These are phyloP conservation scores for Turritopsis dohrnii DNA, from an alignment of 30 jellyfish, hydroid and myxozoan species.

Conservation along the genomic window DNA sequence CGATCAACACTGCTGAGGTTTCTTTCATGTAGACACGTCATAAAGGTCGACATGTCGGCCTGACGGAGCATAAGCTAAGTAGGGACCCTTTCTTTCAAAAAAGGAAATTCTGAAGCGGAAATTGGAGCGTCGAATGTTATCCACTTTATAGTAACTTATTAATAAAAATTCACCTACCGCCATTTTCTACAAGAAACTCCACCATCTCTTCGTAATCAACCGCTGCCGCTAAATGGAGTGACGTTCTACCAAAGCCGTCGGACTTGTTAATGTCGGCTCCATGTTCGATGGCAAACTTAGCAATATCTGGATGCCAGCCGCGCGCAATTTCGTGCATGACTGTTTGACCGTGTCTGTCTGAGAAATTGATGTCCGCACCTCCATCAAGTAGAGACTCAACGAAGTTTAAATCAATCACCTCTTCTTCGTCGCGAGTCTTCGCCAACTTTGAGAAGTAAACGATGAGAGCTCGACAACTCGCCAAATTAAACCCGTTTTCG, in stretches of 20 bases:
- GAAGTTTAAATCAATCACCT: constrained; percentile 69
- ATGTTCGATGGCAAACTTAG: constrained; percentile 85
- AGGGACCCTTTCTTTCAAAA: too few relatives aligned
- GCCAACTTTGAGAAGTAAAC: constrained; percentile 95
- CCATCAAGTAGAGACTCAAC: constrained; percentile 88
- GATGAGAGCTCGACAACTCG: constrained; percentile 97
- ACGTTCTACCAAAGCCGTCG: constrained; percentile 79
- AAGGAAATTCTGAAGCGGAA: too few relatives aligned
- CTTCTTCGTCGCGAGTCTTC: constrained; percentile 86
- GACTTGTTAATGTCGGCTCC: constrained; percentile 92
- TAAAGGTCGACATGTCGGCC: too few relatives aligned
- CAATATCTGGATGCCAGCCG: constrained; percentile 99
- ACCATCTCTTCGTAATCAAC: constrained; percentile 98
- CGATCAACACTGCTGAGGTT: too few relatives aligned
- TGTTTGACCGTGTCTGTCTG: constrained; percentile 95
- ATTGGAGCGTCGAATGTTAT: too few relatives aligned
- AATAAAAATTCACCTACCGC: constrained; percentile 53
- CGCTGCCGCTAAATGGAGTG: constrained; percentile 97
- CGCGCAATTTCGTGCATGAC: constrained; percentile 90
- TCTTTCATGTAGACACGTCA: too few relatives aligned
- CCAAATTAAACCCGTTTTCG: constrained; percentile 63
- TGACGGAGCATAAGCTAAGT: too few relatives aligned
- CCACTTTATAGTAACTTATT: too few relatives aligned
- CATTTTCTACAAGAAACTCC: constrained; percentile 69
- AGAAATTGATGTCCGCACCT: constrained; percentile 93